These are phyloP conservation scores for Telmatochromis bifrenatus DNA, from an alignment of 2,113 vertebrate species.

Conservation along the genomic window DNA sequence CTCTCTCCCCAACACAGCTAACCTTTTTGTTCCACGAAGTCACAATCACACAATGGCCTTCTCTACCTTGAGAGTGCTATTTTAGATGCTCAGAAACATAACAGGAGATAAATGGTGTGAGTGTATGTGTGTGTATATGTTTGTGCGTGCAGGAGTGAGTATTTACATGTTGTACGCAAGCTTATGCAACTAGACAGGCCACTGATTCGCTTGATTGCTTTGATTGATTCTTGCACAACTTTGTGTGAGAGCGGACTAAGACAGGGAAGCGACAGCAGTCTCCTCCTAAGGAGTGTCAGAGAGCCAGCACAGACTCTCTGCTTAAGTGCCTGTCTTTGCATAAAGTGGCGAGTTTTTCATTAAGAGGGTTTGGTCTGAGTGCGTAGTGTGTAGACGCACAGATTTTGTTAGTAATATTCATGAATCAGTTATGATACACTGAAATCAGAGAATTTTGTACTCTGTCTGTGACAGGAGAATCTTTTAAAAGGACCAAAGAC, in stretches of 20 bases:
- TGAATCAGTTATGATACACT: neutral
- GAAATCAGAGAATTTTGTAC: neutral
- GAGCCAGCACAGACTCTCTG: slow-evolving; percentile 9
- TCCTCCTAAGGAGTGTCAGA: neutral
- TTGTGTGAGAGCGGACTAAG: neutral
- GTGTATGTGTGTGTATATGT: neutral
- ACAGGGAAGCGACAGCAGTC: neutral
- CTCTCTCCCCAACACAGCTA: slow-evolving; percentile 27
- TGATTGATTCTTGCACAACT: neutral
- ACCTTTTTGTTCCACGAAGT: neutral
- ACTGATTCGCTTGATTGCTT: neutral
- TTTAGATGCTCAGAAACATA: neutral
- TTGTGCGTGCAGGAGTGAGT: neutral
- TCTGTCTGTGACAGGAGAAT: neutral
- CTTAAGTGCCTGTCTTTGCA: slow-evolving; percentile 42
- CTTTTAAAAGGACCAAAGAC: neutral
- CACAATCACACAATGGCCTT: neutral
- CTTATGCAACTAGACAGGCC: neutral
- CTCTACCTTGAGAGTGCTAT: neutral
- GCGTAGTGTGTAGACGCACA: neutral
- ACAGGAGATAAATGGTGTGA: neutral
- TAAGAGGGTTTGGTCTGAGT: slow-evolving; percentile 27
- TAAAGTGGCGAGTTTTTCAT: slow-evolving; percentile 8
- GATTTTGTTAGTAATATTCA: neutral
- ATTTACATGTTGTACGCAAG: neutral